Base-by-base conservation (phyloP, 2,113 vertebrate genomes). In the Rhizomys pruinosus region DNA sequence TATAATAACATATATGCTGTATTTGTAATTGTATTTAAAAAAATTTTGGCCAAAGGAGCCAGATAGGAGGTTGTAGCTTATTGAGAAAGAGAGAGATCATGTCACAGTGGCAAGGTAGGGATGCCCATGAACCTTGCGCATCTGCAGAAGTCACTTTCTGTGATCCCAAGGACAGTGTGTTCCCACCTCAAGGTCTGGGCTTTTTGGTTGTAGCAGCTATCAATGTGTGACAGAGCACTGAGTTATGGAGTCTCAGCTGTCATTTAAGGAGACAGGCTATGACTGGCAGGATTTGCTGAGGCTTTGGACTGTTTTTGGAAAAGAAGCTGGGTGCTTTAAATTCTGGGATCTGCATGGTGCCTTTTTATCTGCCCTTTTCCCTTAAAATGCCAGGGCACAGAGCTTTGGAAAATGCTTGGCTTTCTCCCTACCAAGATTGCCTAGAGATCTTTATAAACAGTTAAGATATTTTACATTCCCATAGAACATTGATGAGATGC, bases 221-320 rank as follows among this genome's bases (percentile, higher is more conserved):
- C 29, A 6, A 23, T 37, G 9, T 19, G 2, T 13, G 13, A 32
- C 22, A 3, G 22, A 44, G 17, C 0, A 0, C 0, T 16, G 7
- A 16, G 37, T 52, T 12, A 5, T 42, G 16, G 44, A 11, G 5
- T 55, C 57, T 1, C 0, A 10, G 72, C 2, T 52, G 3, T 13
- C 7, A 59, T 3, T 84, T 27, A 22, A 89, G 81, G 93, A 59
- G 57, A 22, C 39, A 52, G 44, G 1, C 15, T 23, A 2, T 15
- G 2, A 1, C 34, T 23, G 34, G 20, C 7, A 20, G 77, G 27
- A n/a, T 52, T 57, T 87, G 93, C 71, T 10, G 23, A 55, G 57
- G 71, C 34, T 85, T 76, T 71, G 7, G 34, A 61, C 69, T 37
- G 6, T 4, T 73, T 73, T 52, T 63, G 61, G 47, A n/a, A 66